Evolutionary conservation across 53 echinoderm and acorn worm genomes (phyloP).

Genomic region (Actinopyga echinites): DNA sequence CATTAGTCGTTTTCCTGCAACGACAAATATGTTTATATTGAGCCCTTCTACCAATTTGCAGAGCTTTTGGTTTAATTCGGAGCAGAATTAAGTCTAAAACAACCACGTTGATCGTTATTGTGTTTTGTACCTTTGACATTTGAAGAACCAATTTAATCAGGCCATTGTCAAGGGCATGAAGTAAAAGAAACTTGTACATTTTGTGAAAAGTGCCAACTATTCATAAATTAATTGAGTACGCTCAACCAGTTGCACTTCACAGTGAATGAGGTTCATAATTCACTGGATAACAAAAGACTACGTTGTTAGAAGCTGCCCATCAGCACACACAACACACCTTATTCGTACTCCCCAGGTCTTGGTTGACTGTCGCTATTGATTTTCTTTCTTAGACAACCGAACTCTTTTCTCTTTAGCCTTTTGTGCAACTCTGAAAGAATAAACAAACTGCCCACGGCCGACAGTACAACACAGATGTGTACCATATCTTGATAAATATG

Average conservation of each 20-base stretch:
- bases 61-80: constrained; percentile 33
- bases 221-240: constrained; percentile 29
- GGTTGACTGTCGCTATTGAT: background rate
- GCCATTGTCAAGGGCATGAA: constrained; percentile 8
- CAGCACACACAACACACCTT: background rate
- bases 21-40: constrained; percentile 44
- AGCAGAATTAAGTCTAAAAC: constrained; percentile 22
- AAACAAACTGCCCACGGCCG: background rate
- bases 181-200: constrained; percentile 4
- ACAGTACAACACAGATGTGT: constrained; percentile 19
- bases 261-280: constrained; percentile 8
- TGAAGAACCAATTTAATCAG: background rate
- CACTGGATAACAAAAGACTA: constrained; percentile 7
- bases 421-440: background rate
- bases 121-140: constrained; percentile 11
- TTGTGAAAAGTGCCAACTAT: background rate
- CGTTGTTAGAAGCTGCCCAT: too few relatives aligned
- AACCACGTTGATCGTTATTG: background rate
- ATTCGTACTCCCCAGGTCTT: background rate
- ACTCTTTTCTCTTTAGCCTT: background rate
- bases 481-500: background rate
- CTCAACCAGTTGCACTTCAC: constrained; percentile 6
- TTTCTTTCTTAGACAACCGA: constrained; percentile 5
- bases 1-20: constrained; percentile 39
- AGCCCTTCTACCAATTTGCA: constrained; percentile 21